These are phyloP conservation scores for Microcebus ravelobensis DNA, from an alignment of 2,113 vertebrate species.

Conservation along the genomic window DNA sequence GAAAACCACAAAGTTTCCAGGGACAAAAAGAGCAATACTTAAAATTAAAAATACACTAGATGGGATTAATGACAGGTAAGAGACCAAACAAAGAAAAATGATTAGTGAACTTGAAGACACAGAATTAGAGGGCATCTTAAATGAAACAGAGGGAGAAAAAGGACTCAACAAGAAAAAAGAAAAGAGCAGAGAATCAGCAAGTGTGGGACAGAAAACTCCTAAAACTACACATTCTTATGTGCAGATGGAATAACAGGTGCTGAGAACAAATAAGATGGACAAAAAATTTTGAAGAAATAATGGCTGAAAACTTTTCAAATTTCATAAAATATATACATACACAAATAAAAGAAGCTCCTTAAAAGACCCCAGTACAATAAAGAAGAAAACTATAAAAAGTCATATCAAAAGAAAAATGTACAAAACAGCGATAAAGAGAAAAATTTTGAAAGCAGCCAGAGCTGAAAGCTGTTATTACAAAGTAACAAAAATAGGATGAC, in stretches of 20 bases:
- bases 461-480: background rate
- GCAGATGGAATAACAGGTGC: background rate
- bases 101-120: background rate
- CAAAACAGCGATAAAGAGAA: background rate
- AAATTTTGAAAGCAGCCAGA: background rate
- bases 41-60: background rate
- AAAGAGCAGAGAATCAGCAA: background rate
- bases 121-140: background rate
- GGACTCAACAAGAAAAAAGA: background rate
- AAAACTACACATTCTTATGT: background rate
- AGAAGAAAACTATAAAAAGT: background rate
- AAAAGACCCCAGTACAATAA: background rate
- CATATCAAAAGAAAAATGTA: background rate
- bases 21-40: background rate
- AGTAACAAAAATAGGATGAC: background rate
- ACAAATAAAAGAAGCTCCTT: background rate
- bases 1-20: background rate
- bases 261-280: background rate
- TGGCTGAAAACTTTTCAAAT: background rate
- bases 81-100: background rate
- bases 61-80: background rate
- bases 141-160: background rate
- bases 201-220: background rate
- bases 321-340: background rate
- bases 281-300: background rate